These are phyloP conservation scores for Idaea straminata DNA, from an alignment of 2,888 invertebrate genomes.

Conservation along the genomic window DNA sequence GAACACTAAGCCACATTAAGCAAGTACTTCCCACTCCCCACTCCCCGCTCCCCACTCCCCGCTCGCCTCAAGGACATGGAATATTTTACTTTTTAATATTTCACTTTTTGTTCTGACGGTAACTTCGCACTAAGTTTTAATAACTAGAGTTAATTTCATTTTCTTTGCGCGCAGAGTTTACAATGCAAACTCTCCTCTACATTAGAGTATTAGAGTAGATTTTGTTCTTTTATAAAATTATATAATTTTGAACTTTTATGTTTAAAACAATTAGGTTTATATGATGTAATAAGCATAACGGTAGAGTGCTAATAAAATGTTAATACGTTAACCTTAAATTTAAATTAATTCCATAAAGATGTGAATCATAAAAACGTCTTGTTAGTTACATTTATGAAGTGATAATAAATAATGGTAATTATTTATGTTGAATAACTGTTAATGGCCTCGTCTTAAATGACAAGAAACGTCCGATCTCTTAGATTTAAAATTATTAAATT, in stretches of 20 bases:
- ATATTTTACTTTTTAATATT: neutral
- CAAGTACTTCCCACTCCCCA: too few species aligned
- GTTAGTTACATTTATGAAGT: neutral
- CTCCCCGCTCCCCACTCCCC: too few species aligned
- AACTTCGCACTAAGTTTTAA: neutral
- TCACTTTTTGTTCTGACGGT: neutral
- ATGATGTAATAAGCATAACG: neutral
- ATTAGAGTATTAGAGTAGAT: too few species aligned
- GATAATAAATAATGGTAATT: neutral
- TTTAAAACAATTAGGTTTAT: neutral
- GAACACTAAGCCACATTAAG: neutral
- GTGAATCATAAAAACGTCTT: neutral
- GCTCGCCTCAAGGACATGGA: neutral
- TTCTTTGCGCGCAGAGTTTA: neutral
- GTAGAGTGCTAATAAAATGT: neutral
- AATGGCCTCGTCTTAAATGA: neutral
- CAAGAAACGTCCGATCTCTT: neutral
- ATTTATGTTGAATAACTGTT: neutral
- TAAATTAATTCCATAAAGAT: neutral
- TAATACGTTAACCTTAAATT: neutral
- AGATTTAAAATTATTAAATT: neutral
- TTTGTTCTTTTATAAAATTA: neutral
- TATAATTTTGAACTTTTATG: neutral
- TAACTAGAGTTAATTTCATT: neutral
- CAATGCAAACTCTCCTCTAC: neutral